Percentiles rank a stretch among this genome's conserved stretches.
These are phyloP conservation scores for Emydura subglobosa DNA, from an alignment of 2,113 vertebrate species.

Conservation along the genomic window DNA sequence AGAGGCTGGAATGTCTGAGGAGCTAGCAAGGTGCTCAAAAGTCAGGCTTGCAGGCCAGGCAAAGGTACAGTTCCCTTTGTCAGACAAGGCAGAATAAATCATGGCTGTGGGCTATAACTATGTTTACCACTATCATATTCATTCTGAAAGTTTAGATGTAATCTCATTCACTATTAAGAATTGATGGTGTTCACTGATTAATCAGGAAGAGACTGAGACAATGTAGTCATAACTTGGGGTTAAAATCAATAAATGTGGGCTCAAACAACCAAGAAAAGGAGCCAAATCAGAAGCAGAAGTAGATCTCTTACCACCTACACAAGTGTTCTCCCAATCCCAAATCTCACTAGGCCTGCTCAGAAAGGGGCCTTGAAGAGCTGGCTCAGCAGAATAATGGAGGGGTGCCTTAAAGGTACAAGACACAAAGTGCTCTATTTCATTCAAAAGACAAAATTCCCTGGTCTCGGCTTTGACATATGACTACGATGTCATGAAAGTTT, in stretches of 20 bases:
- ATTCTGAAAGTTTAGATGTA: neutral
- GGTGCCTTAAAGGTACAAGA: too few relatives aligned
- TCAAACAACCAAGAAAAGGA: neutral
- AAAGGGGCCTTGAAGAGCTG: too few relatives aligned
- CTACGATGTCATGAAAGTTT: neutral
- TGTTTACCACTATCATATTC: neutral
- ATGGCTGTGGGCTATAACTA: neutral
- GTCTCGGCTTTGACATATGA: neutral
- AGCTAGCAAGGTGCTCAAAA: neutral
- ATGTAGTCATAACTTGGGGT: neutral
- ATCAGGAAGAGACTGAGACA: neutral
- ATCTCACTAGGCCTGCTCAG: neutral
- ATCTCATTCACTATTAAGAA: neutral
- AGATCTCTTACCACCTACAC: fast-evolving
- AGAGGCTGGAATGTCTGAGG: neutral
- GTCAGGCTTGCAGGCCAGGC: neutral
- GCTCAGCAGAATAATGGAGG: too few relatives aligned
- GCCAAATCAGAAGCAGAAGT: neutral
- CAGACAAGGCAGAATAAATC: neutral
- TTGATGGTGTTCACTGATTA: fast-evolving
- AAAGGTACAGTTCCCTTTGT: neutral
- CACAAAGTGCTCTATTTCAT: neutral
- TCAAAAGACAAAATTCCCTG: neutral
- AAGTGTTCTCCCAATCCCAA: neutral
- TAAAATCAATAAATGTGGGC: neutral